Evolutionary conservation across 2,888 invertebrate genomes (phyloP), one percentile per base, ranked within the genome.

Genomic region (Agrilus cyanescens): DNA sequence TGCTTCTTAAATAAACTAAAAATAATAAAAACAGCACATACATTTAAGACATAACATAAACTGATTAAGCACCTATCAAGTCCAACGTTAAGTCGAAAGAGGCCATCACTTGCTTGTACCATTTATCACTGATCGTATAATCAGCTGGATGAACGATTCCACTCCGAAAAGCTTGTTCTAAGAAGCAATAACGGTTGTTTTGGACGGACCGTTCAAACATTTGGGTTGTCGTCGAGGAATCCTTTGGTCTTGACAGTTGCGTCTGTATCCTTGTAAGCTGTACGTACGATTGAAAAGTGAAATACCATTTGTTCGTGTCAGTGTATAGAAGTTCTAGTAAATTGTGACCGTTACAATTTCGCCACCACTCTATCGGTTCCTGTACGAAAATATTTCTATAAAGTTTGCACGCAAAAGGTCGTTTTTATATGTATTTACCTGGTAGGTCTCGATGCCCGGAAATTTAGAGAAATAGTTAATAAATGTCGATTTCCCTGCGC

Each of bases 201-300:
- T 75, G 88, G 32, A 94, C 66, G 0, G 93, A 93, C 38, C 94
- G 71, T 62, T 94, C 94, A 77, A 91, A 87, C 55, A 94, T 72
- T 65, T 91, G 93, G 6, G 89, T 78, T 0, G 80, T 80, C 4
- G 80, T 79, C 1, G 69, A 60, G 0, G 78, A 74, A 1, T 66
- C 63, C 47, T 68, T 52, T 10, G 67, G 66, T 44, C 62, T 57
- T 3, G 62, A 66, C 2, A 76, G 77, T 60, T 94, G 93, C 55
- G 83, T 76, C 57, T 87, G 79, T 40, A 91, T 62, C 83, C 94
- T 86, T 0, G 93, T 91, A 47, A 94, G 67, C 50, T 90, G 87
- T 1, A 93, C 93, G 60, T 93, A 91, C 0, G 85, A 83, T 69
- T 94, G 93, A 64, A 94, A 93, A 32, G 87, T 76, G 69, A 85